Evolutionary conservation across 1,140 invertebrate genomes (phyloP), one percentile per base, ranked within the genome.

Genomic region (Lepidostoma basale): DNA sequence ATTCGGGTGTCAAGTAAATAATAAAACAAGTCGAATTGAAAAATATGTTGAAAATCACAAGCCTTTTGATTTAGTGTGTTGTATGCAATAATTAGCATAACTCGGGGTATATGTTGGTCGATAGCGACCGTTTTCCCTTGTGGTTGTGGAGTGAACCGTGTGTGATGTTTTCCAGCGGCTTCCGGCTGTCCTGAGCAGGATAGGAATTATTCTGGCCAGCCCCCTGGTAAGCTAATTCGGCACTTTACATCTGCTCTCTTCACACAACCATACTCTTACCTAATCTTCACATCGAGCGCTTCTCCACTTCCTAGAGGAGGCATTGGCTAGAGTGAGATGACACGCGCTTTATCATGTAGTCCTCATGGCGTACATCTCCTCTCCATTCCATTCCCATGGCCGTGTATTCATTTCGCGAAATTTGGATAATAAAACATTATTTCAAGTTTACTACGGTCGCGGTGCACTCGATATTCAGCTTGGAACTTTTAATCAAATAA

Each of bases 161-260:
- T 64, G 62, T 64, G 44, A 64, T 86, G 83, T 85, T 87, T 93
- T 92, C 81, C 91, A 93, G 92, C 91, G 92, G 85, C 89, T 93
- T 84, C 92, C 92, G 86, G 91, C 91, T 86, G 91, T 93, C 84
- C 89, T 93, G 86, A 92, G 89, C 90, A 90, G 91, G 88, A 92
- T 93, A 89, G 92, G 92, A 88, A 91, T 93, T 86, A 92, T 93
- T 87, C 90, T 93, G 89, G 91, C 91, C 87, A 92, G 91, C 88
- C 92, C 91, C 84, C 88, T 93, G 92, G 92, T 93, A 93, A 93
- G 92, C 90, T 86, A 84, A 84, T 69, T 22, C 67, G 56, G 67
- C 70, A 72, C 66, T 45, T 72, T 62, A 52, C 82, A 79, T 68
- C 73, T 75, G 74, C 72, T 69, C 72, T 69, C 74, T 75, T 76